Evolutionary conservation across 2,888 invertebrate species (phyloP), one percentile per base, ranked within the genome.

Genomic region (Coremacera marginata): DNA sequence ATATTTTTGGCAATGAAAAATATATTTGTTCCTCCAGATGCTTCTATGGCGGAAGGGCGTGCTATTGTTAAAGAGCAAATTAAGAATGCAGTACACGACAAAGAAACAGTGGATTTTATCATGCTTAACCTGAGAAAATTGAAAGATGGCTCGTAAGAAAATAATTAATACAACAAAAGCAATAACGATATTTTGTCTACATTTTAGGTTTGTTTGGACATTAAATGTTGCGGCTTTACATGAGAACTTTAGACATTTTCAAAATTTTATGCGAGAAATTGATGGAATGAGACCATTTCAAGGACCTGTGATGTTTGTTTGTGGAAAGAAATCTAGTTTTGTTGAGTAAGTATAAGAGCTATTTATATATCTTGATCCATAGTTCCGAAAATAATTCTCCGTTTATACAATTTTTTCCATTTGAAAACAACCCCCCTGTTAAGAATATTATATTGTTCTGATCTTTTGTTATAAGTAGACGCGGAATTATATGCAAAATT

Each of bases 251-350:
- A 86, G 90, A 25, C 78, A 82, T 4, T 87, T 87, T 55, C 52
- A 77, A 0, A 16, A 78, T 5, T 85, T 82, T 31, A 65, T 57
- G 3, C 14, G 68, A 0, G 57, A 81, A 0, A 82, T 87, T n/a
- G 37, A 77, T 0, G 62, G 63, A 3, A 62, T 85, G 70, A 55
- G 81, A 4, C 82, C 85, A 0, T 86, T 92, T 84, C 86, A 89
- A 78, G 95, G 95, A 3, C 94, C 95, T 2, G 94, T 95, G 0
- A 88, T 96, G 7, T 98, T 98, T 88, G 90, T 98, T 77, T 95
- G 94, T 79, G 98, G 98, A 73, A 92, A 90, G 16, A 90, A 93
- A n/a, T 98, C 98, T 1, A 93, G 94, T 88, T 97, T 94, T 88
- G 92, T 98, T 83, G 91, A 91, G 94, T 94, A 90, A 90, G 91